These are phyloP conservation scores for Melanophora roralis DNA, from an alignment of 2,888 invertebrate genomes.

Conservation along the genomic window DNA sequence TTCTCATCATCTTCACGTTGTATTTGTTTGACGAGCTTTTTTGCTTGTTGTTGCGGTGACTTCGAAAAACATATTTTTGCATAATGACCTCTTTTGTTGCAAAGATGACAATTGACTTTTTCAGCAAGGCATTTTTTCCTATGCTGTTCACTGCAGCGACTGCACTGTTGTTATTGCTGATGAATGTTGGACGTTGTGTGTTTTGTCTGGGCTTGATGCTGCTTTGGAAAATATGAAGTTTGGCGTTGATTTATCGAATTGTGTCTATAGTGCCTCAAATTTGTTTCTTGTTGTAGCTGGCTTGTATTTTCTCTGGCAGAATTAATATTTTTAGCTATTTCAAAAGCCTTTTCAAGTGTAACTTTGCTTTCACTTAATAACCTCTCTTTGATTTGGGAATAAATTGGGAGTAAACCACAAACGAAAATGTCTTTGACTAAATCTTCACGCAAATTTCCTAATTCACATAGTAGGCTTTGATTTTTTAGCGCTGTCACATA, in stretches of 20 bases:
- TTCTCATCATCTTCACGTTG: neutral
- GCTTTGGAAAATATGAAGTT: neutral
- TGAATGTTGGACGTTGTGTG: neutral
- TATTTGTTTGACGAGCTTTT: neutral
- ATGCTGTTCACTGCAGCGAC: constrained; percentile 12
- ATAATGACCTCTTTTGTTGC: neutral
- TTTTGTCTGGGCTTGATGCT: neutral
- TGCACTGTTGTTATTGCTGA: neutral
- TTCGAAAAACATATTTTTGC: neutral
- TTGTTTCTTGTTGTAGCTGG: constrained; percentile 13
- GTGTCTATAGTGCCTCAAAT: neutral
- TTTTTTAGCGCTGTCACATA: neutral
- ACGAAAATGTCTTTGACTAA: neutral
- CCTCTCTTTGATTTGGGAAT: neutral
- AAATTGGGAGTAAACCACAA: neutral
- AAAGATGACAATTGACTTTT: constrained; percentile 15
- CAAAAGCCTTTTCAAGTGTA: neutral
- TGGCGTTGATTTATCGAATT: neutral
- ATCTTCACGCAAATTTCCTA: neutral
- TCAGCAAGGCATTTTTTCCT: constrained; percentile 10
- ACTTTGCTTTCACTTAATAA: neutral
- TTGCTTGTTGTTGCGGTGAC: neutral
- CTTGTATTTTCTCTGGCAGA: constrained; percentile 5
- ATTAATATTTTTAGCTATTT: neutral
- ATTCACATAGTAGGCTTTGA: constrained; percentile 3